These are phyloP conservation scores for Hirtodrosophila histrioides DNA, from an alignment of 2,888 invertebrate genomes.

Conservation along the genomic window DNA sequence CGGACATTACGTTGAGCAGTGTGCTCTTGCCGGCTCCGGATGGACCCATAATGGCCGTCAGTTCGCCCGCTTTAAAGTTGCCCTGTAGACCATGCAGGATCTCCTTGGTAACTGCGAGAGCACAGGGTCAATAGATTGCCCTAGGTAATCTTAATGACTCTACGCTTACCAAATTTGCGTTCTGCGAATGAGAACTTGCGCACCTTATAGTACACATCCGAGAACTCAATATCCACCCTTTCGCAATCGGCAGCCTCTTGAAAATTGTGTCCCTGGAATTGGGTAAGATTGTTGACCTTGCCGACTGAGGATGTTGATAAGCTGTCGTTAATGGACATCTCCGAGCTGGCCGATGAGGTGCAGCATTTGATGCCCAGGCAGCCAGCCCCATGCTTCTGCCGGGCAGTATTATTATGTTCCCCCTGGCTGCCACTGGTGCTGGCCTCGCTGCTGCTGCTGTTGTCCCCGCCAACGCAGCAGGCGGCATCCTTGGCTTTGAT, in stretches of 20 bases:
- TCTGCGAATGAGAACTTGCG: conserved; percentile 86
- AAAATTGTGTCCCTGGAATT: conserved; percentile 31
- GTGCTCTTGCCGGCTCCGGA: conserved; percentile 98
- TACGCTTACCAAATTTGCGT: conserved; percentile 86
- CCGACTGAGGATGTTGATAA: conserved; percentile 51
- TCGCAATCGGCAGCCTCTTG: conserved; percentile 84
- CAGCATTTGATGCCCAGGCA: conserved; percentile 78
- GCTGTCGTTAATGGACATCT: conserved; percentile 76
- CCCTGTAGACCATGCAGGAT: conserved; percentile 87
- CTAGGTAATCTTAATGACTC: no score
- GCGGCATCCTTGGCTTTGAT: conserved; percentile 71
- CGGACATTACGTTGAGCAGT: conserved; percentile 96
- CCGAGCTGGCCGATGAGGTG: conserved; percentile 75
- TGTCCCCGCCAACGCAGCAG: conserved; percentile 59
- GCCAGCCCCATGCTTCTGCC: conserved; percentile 27
- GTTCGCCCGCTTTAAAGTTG: conserved; percentile 91
- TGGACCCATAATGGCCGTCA: conserved; percentile 98
- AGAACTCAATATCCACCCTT: conserved; percentile 89
- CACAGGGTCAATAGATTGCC: background rate
- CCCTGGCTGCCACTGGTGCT: conserved; percentile 39
- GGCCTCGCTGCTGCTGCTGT: conserved; percentile 51
- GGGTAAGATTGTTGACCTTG: conserved; percentile 65
- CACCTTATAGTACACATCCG: conserved; percentile 88
- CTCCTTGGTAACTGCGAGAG: conserved; percentile 85
- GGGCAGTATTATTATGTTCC: conserved; percentile 15